Conservation (phyloP, 2,797 vertebrate genomes). For the Gymnothorax reevesii region DNA sequence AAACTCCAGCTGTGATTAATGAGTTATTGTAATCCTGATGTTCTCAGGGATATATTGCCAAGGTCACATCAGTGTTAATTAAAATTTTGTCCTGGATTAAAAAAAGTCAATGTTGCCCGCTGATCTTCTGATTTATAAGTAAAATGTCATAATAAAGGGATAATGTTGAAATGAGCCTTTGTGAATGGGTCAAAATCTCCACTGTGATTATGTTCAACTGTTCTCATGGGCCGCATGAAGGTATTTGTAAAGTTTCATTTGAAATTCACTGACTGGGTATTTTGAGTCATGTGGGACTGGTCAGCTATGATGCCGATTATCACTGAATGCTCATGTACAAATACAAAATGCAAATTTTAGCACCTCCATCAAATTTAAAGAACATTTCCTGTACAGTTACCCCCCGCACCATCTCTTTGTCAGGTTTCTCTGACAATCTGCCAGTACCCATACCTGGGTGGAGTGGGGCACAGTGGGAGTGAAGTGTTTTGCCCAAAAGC, state of each 20-base stretch:
- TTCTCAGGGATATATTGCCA: conserved; percentile 55
- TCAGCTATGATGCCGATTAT: not conserved
- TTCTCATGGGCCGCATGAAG: not conserved
- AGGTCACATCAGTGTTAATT: conserved; percentile 73
- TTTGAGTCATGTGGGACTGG: not conserved
- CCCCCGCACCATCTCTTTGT: no score
- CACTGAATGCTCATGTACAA: not conserved
- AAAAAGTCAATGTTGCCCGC: conserved; percentile 71
- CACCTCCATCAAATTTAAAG: not conserved
- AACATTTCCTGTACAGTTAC: not conserved
- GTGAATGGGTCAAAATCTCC: conserved; percentile 7
- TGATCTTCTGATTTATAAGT: conserved; percentile 68
- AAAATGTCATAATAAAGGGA: conserved; percentile 73
- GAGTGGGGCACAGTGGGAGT: no score
- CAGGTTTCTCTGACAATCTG: no score
- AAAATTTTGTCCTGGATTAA: conserved; percentile 74
- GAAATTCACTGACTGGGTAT: conserved; percentile 9
- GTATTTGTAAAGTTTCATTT: not conserved
- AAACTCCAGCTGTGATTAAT: conserved; percentile 69
- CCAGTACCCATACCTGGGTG: no score
- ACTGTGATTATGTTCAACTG: conserved; percentile 2
- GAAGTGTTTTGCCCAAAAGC: no score
- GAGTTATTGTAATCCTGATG: conserved; percentile 68
- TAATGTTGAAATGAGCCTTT: conserved; percentile 50
- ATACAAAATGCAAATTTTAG: no score